Evolutionary conservation across 2,888 invertebrate species (phyloP), one percentile per base, ranked within the genome.

Genomic region (Melinaea menophilus): DNA sequence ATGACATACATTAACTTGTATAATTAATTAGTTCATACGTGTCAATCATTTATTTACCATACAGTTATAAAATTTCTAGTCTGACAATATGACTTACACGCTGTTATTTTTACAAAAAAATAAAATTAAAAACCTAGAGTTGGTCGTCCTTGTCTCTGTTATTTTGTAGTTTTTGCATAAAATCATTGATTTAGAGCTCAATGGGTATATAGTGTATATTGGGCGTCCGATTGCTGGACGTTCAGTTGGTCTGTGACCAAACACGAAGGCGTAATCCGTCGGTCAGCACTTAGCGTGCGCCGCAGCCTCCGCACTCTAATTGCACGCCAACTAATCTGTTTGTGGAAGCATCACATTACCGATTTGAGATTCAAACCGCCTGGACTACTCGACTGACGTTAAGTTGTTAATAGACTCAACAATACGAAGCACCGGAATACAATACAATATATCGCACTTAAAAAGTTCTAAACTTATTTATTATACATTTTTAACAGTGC

Each of bases 311-410:
- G 74, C 79, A 79, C 85, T 84, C 85, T 88, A 89, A 90, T 88
- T 86, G 89, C 84, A 80, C 78, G 77, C 77, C 79, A 81, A 83
- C 83, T 88, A 88, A 90, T 87, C 90, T 89, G 87, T 86, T 85
- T 85, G 84, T 76, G 71, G 82, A 84, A 81, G 84, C 85, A 83
- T 82, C 79, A 75, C 75, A 82, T 84, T 73, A 72, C 70, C 63
- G 65, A 71, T 73, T 73, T 69, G 64, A 66, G 66, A 64, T 65
- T 60, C 67, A 68, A 60, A 46, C 46, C 46, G 65, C 58, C 61
- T 59, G 54, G 47, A 54, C 47, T 55, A 57, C 58, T 63, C 56
- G 46, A 37, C 58, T 35, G 47, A 45, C 55, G 57, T 46, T 63
- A 48, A 63, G 54, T 57, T 46, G 34, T 35, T 12, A 55, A 58